Percentiles rank a stretch among this genome's conserved stretches.
Evolutionary conservation across 2,888 invertebrate species (phyloP).

Genomic region (Nemoura dubitans): DNA sequence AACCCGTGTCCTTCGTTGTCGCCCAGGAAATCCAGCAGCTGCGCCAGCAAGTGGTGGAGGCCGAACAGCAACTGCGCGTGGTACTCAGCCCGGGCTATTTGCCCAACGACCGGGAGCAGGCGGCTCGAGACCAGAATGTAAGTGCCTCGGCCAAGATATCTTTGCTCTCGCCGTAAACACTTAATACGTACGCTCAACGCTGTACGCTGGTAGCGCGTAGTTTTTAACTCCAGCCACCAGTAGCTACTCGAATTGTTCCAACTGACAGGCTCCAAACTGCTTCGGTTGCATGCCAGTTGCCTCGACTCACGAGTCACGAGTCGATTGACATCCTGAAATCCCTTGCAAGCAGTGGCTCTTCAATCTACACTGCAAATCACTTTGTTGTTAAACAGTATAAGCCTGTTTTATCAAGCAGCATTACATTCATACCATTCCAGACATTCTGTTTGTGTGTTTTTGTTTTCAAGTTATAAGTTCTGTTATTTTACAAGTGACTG

Average conservation of each 20-base stretch:
- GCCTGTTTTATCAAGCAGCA: no score
- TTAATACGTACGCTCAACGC: not conserved
- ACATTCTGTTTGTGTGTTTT: no score
- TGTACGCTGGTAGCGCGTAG: not conserved
- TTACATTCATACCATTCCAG: no score
- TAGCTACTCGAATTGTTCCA: not conserved
- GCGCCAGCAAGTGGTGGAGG: slow-evolving; percentile 83
- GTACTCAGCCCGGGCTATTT: slow-evolving; percentile 85
- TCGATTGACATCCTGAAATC: not conserved
- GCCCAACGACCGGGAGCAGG: slow-evolving; percentile 83
- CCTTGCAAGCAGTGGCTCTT: not conserved
- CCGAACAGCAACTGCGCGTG: slow-evolving; percentile 86
- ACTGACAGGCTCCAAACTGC: not conserved
- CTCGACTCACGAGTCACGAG: no score
- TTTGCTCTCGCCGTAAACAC: not conserved
- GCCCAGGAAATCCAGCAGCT: slow-evolving; percentile 80
- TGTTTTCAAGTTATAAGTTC: no score
- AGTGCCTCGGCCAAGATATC: slow-evolving; percentile 58
- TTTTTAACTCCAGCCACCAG: not conserved
- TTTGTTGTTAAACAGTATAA: no score
- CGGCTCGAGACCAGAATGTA: slow-evolving; percentile 89
- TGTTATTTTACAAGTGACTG: no score
- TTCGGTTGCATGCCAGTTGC: not conserved
- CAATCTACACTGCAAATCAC: no score
- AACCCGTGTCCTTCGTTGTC: no score